Evolutionary conservation across 2,113 vertebrate genomes (phyloP).

Genomic region (Macquaria australasica): DNA sequence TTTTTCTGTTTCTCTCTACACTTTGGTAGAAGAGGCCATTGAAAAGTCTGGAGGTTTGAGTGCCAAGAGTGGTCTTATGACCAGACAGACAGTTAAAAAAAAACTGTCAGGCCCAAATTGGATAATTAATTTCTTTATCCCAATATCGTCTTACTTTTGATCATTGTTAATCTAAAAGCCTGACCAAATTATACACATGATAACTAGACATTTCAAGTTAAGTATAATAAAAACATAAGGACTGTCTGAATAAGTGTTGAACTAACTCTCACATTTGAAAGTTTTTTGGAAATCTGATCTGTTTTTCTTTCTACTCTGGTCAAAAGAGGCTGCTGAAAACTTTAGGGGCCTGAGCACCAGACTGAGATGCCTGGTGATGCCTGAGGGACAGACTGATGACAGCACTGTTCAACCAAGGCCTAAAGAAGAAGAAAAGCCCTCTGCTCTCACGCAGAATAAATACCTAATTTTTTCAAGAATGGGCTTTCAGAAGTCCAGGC

Average conservation of each 20-base stretch:
- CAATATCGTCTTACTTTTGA: conserved; percentile 10
- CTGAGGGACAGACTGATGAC: conserved; percentile 35
- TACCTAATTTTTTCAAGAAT: not conserved
- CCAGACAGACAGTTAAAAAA: not conserved
- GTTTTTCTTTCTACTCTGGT: conserved; percentile 43
- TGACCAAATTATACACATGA: not conserved
- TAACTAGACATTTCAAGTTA: conserved; percentile 19
- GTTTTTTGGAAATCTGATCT: not conserved
- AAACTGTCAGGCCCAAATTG: not conserved
- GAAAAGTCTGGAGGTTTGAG: conserved; percentile 8
- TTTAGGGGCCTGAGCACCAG: conserved; percentile 17
- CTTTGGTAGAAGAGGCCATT: conserved; percentile 8
- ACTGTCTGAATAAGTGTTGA: conserved; percentile 24
- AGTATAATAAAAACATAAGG: conserved; percentile 26
- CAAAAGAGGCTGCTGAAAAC: conserved; percentile 53
- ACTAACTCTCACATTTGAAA: conserved; percentile 14
- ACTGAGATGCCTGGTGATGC: conserved; percentile 4
- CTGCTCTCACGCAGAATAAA: not conserved
- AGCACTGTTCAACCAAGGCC: conserved; percentile 35
- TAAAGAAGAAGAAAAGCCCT: not conserved
- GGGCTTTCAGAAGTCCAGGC: not conserved
- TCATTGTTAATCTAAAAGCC: not conserved
- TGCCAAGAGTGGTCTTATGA: not conserved
- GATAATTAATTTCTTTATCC: conserved; percentile 4
- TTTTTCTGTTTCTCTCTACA: conserved; percentile 5